Conservation (phyloP, 2,113 vertebrate species). For the Mionectes macconnelli region DNA sequence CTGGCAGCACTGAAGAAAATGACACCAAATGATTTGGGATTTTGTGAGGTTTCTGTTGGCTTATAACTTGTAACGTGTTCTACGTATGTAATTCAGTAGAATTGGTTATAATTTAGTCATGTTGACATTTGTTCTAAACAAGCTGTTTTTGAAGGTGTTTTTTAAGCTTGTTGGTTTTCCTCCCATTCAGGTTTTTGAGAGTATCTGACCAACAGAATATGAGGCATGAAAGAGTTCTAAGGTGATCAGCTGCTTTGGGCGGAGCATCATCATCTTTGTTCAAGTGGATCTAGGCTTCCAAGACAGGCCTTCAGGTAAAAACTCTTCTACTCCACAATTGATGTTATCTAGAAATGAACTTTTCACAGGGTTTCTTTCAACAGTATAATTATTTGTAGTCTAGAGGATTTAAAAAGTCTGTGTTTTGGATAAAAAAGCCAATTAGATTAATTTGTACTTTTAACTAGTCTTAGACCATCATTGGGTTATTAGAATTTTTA, state of each 20-base stretch:
- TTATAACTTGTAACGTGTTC: background rate
- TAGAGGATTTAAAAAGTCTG: background rate
- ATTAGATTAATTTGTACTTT: background rate
- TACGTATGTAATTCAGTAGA: background rate
- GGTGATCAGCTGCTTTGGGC: conserved; percentile 43
- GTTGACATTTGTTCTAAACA: background rate
- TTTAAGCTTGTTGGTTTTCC: background rate
- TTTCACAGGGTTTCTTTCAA: background rate
- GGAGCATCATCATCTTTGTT: conserved; percentile 9
- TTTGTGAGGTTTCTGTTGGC: background rate
- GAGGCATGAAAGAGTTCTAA: conserved; percentile 71
- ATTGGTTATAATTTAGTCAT: background rate
- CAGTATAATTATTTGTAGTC: background rate
- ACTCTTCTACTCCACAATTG: background rate
- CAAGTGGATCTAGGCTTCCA: conserved; percentile 40
- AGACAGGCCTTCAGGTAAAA: conserved; percentile 68
- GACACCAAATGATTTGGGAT: background rate
- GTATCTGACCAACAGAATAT: conserved; percentile 33
- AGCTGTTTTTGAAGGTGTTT: background rate
- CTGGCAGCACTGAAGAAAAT: background rate
- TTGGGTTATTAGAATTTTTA: background rate
- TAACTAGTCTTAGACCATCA: background rate
- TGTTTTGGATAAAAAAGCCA: background rate
- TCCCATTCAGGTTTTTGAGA: conserved; percentile 54
- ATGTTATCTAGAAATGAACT: background rate